These are phyloP conservation scores for Diacarnus erythraeanus DNA, from an alignment of 37 sponge, comb jelly and placozoan species.

Conservation along the genomic window DNA sequence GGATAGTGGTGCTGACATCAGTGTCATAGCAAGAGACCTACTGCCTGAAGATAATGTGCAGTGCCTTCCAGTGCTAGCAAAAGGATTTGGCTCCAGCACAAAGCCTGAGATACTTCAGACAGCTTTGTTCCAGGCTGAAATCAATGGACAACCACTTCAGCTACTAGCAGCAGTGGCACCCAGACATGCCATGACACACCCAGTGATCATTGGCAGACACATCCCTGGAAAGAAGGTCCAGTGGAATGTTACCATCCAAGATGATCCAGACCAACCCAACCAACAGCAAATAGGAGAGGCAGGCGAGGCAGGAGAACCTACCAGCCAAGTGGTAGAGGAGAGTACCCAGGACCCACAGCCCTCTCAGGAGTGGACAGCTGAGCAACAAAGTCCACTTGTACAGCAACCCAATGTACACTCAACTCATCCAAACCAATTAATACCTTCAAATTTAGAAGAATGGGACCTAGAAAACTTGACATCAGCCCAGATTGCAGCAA, in stretches of 20 bases:
- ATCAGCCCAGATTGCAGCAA: neutral
- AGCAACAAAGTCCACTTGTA: neutral
- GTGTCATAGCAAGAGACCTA: neutral
- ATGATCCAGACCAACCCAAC: neutral
- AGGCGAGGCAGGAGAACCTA: neutral
- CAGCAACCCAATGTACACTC: neutral
- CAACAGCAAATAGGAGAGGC: neutral
- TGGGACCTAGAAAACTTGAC: neutral
- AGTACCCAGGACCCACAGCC: neutral
- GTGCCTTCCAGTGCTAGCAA: neutral
- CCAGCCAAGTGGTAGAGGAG: conserved; percentile 1
- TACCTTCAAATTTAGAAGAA: neutral
- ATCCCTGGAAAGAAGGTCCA: neutral
- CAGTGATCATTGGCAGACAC: neutral
- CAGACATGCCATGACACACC: neutral
- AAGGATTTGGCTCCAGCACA: neutral
- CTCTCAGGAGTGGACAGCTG: neutral
- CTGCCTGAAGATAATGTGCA: neutral
- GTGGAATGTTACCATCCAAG: too few relatives aligned
- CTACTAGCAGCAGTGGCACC: neutral
- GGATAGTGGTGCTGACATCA: neutral
- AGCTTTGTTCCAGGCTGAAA: neutral
- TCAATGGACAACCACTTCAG: neutral
- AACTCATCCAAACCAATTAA: neutral
- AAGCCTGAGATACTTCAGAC: neutral